Percentiles rank a stretch among this genome's conserved stretches.
These are phyloP conservation scores for Xiphophorus hellerii DNA, from an alignment of 2,113 vertebrate species.

Conservation along the genomic window DNA sequence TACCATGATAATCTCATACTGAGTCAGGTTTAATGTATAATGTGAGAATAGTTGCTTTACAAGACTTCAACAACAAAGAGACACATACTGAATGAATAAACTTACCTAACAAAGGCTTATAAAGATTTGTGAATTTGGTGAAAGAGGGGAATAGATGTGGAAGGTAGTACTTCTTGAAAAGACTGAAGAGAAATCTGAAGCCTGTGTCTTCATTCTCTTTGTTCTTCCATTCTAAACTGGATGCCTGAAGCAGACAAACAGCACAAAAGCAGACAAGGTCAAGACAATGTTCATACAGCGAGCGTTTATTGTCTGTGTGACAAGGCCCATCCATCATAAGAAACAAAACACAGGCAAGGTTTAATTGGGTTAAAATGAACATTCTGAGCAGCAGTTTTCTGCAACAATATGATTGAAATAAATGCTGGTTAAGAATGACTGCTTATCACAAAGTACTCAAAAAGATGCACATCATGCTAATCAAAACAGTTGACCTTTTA, in stretches of 20 bases:
- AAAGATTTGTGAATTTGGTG: slow-evolving; percentile 95
- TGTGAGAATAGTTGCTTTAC: slow-evolving; percentile 1
- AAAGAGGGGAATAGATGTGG: slow-evolving; percentile 96
- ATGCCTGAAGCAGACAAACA: slow-evolving; percentile 82
- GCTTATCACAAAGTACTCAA: background rate
- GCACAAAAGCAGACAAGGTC: slow-evolving; percentile 46
- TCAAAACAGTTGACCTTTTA: background rate
- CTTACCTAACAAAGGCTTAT: slow-evolving; percentile 97
- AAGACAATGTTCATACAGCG: background rate
- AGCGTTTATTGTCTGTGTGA: background rate
- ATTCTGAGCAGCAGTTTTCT: slow-evolving; percentile 5
- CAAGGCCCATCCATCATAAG: slow-evolving; percentile 20
- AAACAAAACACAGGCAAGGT: background rate
- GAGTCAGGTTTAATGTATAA: no score
- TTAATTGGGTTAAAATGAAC: slow-evolving; percentile 8
- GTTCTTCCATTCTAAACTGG: slow-evolving; percentile 96
- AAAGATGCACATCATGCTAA: background rate
- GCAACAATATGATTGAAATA: background rate
- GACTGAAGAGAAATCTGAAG: slow-evolving; percentile 96
- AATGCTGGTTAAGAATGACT: background rate
- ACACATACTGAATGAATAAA: background rate
- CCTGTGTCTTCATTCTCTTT: slow-evolving; percentile 96
- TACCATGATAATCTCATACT: no score
- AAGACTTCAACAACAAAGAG: background rate
- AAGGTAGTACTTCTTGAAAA: slow-evolving; percentile 98